Percentiles rank a stretch among this genome's conserved stretches.
Conservation (phyloP, 2,113 vertebrate species). For the Beaufortia kweichowensis region DNA sequence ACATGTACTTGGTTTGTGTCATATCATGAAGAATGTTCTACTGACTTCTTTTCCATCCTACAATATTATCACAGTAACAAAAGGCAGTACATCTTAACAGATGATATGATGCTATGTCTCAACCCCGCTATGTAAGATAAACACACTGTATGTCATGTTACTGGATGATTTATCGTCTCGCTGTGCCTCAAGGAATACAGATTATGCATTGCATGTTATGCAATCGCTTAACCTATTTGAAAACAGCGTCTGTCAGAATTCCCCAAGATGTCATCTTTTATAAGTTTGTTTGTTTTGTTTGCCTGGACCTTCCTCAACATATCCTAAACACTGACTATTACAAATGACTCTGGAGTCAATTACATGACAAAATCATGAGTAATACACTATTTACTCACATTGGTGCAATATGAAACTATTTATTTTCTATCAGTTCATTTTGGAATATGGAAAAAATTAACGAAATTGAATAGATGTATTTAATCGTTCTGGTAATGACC, state of each 20-base stretch:
- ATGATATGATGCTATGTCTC: background rate
- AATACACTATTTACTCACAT: no score
- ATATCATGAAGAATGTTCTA: conserved; percentile 24
- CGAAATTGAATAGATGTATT: no score
- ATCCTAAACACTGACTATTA: no score
- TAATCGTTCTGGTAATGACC: no score
- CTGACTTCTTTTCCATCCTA: conserved; percentile 7
- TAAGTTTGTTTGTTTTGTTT: no score
- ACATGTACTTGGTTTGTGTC: conserved; percentile 7
- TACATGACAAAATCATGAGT: no score
- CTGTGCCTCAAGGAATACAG: background rate
- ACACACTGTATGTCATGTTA: background rate
- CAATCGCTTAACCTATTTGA: background rate
- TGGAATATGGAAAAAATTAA: no score
- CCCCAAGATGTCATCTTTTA: no score
- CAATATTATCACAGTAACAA: conserved; percentile 12
- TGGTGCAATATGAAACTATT: no score
- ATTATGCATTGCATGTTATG: background rate
- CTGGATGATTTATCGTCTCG: background rate
- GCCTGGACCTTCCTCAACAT: no score
- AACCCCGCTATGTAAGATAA: background rate
- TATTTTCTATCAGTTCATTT: no score
- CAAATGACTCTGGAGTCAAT: no score
- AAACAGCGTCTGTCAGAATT: background rate
- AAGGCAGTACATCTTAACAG: background rate